Evolutionary conservation across 2,888 invertebrate genomes (phyloP).

Genomic region (Patella depressa): DNA sequence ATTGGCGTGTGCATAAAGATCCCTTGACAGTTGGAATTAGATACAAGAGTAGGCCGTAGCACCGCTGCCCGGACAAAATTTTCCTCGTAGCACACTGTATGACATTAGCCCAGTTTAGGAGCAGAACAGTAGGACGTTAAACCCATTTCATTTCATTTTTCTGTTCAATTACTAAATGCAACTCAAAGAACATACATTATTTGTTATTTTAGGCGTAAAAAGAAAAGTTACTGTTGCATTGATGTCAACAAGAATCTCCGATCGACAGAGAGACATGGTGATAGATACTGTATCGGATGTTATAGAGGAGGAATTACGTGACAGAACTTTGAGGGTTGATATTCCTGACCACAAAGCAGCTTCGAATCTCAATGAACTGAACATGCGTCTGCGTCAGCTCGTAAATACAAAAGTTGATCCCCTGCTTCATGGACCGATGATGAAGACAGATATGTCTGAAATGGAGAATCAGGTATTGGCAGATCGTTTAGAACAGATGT

Average conservation of each 20-base stretch:
- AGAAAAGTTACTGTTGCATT: conserved; percentile 31
- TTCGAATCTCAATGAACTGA: conserved; percentile 24
- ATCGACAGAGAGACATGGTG: conserved; percentile 31
- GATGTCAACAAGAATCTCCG: conserved; percentile 31
- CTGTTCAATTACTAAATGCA: no score
- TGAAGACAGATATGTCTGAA: conserved; percentile 26
- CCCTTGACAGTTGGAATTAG: no score
- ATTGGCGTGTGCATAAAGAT: no score
- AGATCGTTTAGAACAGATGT: conserved; percentile 22
- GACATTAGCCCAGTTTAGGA: no score
- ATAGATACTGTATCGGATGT: conserved; percentile 25
- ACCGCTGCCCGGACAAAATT: no score
- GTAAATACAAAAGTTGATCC: conserved; percentile 38
- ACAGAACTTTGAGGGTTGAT: conserved; percentile 24
- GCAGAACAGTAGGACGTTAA: no score
- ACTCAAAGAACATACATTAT: not conserved
- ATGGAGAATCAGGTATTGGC: conserved; percentile 22
- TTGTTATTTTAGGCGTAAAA: conserved; percentile 23
- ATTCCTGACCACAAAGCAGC: conserved; percentile 30
- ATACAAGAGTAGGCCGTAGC: no score
- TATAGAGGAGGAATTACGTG: conserved; percentile 26
- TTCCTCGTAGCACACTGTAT: no score
- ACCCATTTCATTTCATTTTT: no score
- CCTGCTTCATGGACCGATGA: conserved; percentile 30
- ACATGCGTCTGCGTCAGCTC: conserved; percentile 25